These are phyloP conservation scores for Thymelicus acteon DNA, from an alignment of 2,888 invertebrate species.

Conservation along the genomic window DNA sequence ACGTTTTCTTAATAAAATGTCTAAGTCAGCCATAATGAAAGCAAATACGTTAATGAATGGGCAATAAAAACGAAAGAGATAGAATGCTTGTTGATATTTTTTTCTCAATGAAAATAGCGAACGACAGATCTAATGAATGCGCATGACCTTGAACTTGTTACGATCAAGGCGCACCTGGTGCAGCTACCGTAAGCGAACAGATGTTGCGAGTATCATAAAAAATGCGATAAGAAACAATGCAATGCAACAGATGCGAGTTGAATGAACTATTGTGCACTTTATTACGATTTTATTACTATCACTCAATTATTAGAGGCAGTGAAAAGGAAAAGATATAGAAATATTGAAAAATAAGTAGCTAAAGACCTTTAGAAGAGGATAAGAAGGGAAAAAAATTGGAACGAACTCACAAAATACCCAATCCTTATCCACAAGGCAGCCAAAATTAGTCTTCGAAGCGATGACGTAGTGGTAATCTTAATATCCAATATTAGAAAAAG, in stretches of 20 bases:
- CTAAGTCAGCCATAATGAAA: not conserved
- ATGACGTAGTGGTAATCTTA: not conserved
- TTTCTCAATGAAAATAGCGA: not conserved
- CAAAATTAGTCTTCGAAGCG: not conserved
- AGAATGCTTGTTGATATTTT: not conserved
- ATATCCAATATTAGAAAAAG: not conserved
- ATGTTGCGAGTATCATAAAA: not conserved
- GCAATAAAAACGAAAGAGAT: not conserved
- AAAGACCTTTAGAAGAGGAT: conserved; percentile 3
- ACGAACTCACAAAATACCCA: not conserved
- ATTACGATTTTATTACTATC: not conserved
- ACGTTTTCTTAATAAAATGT: not conserved
- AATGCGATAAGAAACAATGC: not conserved
- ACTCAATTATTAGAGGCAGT: not conserved
- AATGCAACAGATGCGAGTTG: not conserved
- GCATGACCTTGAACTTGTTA: not conserved
- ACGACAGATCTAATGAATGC: not conserved
- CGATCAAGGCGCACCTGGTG: not conserved
- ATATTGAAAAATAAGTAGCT: not conserved
- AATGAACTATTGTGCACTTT: not conserved
- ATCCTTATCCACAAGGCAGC: conserved; percentile 4
- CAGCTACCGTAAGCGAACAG: not conserved
- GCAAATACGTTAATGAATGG: not conserved
- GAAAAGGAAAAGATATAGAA: not conserved
- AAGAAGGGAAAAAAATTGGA: not conserved